Evolutionary conservation across 2,888 invertebrate genomes (phyloP).

Genomic region (Eubasilissa splendida): DNA sequence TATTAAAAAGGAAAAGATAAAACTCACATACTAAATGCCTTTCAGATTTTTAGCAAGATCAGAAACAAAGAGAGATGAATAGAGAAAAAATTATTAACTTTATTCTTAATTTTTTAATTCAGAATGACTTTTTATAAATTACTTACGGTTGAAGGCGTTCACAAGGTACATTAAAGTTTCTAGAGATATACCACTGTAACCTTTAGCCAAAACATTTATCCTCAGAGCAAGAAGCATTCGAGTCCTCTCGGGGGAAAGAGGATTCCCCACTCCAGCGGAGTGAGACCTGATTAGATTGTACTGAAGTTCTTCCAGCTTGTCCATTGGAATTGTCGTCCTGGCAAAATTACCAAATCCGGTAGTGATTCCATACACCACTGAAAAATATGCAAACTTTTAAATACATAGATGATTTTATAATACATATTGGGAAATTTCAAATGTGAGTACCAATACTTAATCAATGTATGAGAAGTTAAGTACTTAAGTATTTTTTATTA

Average conservation of each 20-base stretch:
- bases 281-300: conserved; percentile 78
- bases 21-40: too few relatives aligned
- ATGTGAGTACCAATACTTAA: too few relatives aligned
- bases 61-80: too few relatives aligned
- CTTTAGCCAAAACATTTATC: conserved; percentile 79
- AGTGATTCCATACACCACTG: conserved; percentile 74
- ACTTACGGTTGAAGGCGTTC: conserved; percentile 76
- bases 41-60: too few relatives aligned
- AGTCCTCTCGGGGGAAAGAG: conserved; percentile 73
- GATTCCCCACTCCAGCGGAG: conserved; percentile 77
- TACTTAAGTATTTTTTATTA: too few relatives aligned
- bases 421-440: too few relatives aligned
- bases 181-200: conserved; percentile 77
- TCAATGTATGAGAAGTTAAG: too few relatives aligned
- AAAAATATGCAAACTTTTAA: not conserved
- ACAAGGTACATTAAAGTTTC: conserved; percentile 73
- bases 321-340: conserved; percentile 70
- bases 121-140: not conserved
- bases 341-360: conserved; percentile 81
- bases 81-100: too few relatives aligned
- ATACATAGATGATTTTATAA: too few relatives aligned
- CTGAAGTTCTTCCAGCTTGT: conserved; percentile 74
- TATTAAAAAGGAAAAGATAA: too few relatives aligned
- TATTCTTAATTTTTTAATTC: too few relatives aligned
- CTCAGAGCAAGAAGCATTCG: conserved; percentile 76